phyloP scores from a whole-genome alignment of 2,888 invertebrate species.

The Limenitis camilla region DNA sequence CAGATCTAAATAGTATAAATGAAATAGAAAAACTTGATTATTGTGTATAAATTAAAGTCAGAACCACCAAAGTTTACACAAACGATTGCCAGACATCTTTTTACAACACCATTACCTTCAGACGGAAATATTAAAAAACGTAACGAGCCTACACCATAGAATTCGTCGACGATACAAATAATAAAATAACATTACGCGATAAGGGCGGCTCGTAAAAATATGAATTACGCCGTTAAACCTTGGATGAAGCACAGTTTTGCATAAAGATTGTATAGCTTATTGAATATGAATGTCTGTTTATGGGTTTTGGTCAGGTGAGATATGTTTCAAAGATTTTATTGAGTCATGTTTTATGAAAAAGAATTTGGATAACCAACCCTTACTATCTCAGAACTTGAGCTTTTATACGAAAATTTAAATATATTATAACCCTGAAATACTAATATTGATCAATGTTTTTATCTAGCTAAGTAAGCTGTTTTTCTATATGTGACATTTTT shows the following conservation, averaged over 20 bases:
- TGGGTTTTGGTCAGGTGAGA: constrained; percentile 22
- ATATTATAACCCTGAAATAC: too few relatives aligned
- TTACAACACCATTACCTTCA: constrained; percentile 11
- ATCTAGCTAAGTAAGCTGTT: too few relatives aligned
- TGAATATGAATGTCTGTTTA: constrained; percentile 21
- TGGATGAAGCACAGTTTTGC: constrained; percentile 28
- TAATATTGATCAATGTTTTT: too few relatives aligned
- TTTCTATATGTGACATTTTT: too few relatives aligned
- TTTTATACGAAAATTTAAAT: too few relatives aligned
- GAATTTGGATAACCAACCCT: too few relatives aligned
- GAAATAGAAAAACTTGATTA: too few relatives aligned
- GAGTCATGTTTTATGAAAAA: not conserved
- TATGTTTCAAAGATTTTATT: not conserved
- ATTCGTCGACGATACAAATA: constrained; percentile 28
- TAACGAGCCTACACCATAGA: constrained; percentile 26
- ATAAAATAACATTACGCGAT: constrained; percentile 33
- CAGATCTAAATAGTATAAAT: too few relatives aligned
- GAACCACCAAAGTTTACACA: too few relatives aligned
- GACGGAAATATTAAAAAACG: constrained; percentile 30
- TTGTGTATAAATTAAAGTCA: too few relatives aligned
- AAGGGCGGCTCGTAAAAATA: constrained; percentile 34
- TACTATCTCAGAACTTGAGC: too few relatives aligned
- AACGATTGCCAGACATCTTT: not conserved
- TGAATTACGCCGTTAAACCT: constrained; percentile 34
- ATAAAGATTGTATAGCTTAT: constrained; percentile 24